Conservation (phyloP, 53 echinoderm and acorn worm genomes). For the Mesocentrotus franciscanus region DNA sequence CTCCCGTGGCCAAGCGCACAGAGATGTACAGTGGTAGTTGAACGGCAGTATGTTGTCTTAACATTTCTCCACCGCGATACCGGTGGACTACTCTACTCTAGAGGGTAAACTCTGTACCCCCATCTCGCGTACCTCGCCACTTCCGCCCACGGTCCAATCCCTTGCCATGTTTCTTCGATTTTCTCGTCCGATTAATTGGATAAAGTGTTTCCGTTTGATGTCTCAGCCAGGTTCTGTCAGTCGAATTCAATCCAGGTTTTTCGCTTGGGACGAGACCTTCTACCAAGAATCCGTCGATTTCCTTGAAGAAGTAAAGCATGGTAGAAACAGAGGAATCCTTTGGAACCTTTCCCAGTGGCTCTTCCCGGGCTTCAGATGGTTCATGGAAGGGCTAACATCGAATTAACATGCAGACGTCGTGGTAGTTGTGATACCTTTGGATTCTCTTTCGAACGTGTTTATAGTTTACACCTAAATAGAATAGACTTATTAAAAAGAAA, state of each 20-base stretch:
- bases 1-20: not conserved
- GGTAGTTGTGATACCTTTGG: not conserved
- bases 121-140: not conserved
- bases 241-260: constrained; percentile 51
- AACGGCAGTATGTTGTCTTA: constrained; percentile 46
- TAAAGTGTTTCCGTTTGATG: constrained; percentile 67
- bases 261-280: not conserved
- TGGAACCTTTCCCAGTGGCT: constrained; percentile 4
- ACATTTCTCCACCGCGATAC: constrained; percentile 12
- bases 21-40: not conserved
- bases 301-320: constrained; percentile 12
- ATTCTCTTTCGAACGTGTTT: not conserved
- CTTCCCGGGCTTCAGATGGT: not conserved
- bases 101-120: not conserved
- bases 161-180: constrained; percentile 65
- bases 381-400: constrained; percentile 27
- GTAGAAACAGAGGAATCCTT: not conserved
- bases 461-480: not conserved
- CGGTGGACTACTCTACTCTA: not conserved
- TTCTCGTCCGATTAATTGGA: constrained; percentile 57
- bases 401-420: not conserved
- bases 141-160: constrained; percentile 48
- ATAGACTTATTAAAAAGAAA: no score
- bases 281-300: constrained; percentile 45
- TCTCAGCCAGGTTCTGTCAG: constrained; percentile 61